Conservation (phyloP, 2,113 vertebrate species). For the Calypte anna region DNA sequence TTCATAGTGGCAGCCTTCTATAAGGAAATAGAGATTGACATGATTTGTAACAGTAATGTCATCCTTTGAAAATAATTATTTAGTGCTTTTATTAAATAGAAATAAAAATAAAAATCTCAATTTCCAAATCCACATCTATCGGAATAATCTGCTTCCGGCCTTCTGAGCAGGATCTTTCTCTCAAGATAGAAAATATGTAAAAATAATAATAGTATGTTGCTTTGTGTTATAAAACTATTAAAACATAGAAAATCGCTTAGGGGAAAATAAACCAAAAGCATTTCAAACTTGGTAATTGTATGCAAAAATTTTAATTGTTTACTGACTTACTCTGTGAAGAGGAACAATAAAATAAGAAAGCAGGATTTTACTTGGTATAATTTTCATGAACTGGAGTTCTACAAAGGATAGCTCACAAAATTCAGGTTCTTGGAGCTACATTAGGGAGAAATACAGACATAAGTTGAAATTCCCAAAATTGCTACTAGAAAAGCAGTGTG, state of each 20-base stretch:
- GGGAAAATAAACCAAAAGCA: not conserved
- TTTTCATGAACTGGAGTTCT: not conserved
- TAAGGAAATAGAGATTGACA: not conserved
- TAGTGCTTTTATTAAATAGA: not conserved
- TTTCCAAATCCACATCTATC: not conserved
- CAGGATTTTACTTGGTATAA: not conserved
- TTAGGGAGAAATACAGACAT: not conserved
- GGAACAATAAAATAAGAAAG: not conserved
- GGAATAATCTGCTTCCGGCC: not conserved
- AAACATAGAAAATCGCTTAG: not conserved
- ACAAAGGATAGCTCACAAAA: not conserved
- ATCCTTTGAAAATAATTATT: not conserved
- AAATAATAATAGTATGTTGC: not conserved
- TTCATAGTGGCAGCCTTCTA: not conserved
- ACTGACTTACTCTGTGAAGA: not conserved
- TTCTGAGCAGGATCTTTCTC: not conserved
- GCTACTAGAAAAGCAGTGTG: not conserved
- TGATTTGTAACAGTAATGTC: not conserved
- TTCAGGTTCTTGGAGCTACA: not conserved
- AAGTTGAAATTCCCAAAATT: not conserved
- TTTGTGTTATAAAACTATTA: not conserved
- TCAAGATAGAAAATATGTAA: not conserved
- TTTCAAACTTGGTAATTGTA: not conserved
- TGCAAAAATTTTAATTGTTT: not conserved
- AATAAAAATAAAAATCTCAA: not conserved